phyloP scores from a whole-genome alignment of 2,888 invertebrate genomes.

The Synergus itoensis region DNA sequence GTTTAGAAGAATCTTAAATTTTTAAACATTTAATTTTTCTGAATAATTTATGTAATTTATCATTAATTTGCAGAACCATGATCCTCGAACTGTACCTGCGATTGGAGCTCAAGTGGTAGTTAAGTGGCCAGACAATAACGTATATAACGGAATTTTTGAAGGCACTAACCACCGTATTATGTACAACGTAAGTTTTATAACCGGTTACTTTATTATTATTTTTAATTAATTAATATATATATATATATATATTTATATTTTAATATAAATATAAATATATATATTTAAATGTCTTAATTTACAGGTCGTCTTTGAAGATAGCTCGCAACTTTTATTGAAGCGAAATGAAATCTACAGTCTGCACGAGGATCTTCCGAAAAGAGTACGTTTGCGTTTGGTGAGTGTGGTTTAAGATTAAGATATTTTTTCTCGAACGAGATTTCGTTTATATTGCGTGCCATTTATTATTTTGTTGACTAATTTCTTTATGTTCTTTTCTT shows the following conservation, averaged over 20 bases:
- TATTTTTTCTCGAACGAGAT: neutral
- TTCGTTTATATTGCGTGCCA: conserved; percentile 16
- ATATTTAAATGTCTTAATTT: conserved; percentile 49
- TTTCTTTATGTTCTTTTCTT: conserved; percentile 43
- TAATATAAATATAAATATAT: neutral
- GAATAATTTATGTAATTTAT: neutral
- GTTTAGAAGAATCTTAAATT: neutral
- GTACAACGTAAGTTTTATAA: conserved; percentile 75
- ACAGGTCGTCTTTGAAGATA: conserved; percentile 79
- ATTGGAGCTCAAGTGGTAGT: conserved; percentile 79
- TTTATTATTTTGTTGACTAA: conserved; percentile 48
- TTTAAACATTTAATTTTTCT: neutral
- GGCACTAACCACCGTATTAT: conserved; percentile 75
- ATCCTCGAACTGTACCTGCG: conserved; percentile 72
- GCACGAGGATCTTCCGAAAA: conserved; percentile 81
- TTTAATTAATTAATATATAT: neutral
- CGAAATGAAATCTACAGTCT: conserved; percentile 80
- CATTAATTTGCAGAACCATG: conserved; percentile 55
- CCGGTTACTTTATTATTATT: neutral
- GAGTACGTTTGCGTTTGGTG: conserved; percentile 79
- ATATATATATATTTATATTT: neutral
- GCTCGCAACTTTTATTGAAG: conserved; percentile 77
- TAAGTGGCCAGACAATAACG: conserved; percentile 80
- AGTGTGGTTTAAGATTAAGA: conserved; percentile 68
- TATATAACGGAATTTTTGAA: conserved; percentile 78